Conservation (phyloP, 2,113 vertebrate genomes). For the Calyptomena viridis region DNA sequence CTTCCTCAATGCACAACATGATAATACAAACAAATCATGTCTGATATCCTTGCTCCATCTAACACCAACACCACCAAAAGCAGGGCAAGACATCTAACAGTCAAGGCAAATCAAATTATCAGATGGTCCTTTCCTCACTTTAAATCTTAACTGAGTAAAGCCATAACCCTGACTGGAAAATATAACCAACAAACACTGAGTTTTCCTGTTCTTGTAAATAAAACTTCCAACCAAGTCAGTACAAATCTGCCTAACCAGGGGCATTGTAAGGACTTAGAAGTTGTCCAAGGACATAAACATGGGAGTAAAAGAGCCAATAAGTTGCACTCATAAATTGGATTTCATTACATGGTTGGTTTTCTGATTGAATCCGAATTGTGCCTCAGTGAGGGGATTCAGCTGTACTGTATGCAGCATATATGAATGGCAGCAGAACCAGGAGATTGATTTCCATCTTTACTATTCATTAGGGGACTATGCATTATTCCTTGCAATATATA, state of each 20-base stretch:
- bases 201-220: not conserved
- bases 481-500: slow-evolving; percentile 73
- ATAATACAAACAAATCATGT: not conserved
- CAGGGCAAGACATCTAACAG: not conserved
- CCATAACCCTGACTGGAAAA: not conserved
- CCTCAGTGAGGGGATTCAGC: slow-evolving; percentile 33
- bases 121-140: not conserved
- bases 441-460: slow-evolving; percentile 74
- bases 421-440: slow-evolving; percentile 40
- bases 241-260: not conserved
- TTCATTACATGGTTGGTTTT: not conserved
- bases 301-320: not conserved
- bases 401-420: slow-evolving; percentile 39
- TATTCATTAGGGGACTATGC: slow-evolving; percentile 68
- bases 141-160: not conserved
- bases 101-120: not conserved
- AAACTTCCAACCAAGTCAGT: not conserved
- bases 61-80: not conserved
- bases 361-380: slow-evolving; percentile 50
- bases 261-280: not conserved
- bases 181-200: not conserved
- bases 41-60: not conserved
- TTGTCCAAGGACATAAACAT: not conserved
- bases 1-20: not conserved
- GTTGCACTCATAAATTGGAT: not conserved